A percentile compares a stretch with the other conserved stretches of the same genome.
Conservation (phyloP, 1,140 invertebrate species). For the Sitobion miscanthi region DNA sequence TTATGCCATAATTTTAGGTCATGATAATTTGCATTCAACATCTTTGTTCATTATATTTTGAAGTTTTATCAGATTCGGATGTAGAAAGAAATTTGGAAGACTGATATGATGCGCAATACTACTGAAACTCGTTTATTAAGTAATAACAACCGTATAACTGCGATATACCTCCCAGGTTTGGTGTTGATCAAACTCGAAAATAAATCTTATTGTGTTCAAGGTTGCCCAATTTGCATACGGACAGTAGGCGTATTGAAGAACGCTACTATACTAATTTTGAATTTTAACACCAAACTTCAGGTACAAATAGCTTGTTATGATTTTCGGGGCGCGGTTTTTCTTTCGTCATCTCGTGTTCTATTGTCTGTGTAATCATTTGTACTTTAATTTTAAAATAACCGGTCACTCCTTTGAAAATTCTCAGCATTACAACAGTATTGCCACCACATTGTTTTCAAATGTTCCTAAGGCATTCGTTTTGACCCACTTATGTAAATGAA, state of each 20-base stretch:
- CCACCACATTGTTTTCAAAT: conserved; percentile 2
- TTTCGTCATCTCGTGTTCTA: conserved; percentile 42
- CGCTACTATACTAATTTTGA: conserved; percentile 51
- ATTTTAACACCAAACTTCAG: conserved; percentile 48
- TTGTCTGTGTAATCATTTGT: conserved; percentile 39
- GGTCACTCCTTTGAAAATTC: conserved; percentile 47
- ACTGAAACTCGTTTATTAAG: conserved; percentile 47
- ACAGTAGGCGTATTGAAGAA: conserved; percentile 48
- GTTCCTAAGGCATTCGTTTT: neutral
- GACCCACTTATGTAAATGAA: conserved; percentile 28
- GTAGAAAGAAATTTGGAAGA: neutral
- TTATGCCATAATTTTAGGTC: neutral
- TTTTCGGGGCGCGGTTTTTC: conserved; percentile 43
- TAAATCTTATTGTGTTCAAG: conserved; percentile 44
- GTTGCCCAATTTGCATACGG: conserved; percentile 32
- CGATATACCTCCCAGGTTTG: conserved; percentile 34
- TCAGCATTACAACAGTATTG: conserved; percentile 18
- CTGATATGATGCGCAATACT: conserved; percentile 14
- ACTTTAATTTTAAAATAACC: conserved; percentile 36
- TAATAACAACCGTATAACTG: conserved; percentile 23
- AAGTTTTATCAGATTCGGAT: neutral
- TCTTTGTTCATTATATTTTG: neutral
- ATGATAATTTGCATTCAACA: neutral
- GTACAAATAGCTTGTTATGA: conserved; percentile 42
- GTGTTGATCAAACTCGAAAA: conserved; percentile 32